Conservation (phyloP, 30 jellyfish, hydroid and myxozoan species). For the Rhopilema esculentum region DNA sequence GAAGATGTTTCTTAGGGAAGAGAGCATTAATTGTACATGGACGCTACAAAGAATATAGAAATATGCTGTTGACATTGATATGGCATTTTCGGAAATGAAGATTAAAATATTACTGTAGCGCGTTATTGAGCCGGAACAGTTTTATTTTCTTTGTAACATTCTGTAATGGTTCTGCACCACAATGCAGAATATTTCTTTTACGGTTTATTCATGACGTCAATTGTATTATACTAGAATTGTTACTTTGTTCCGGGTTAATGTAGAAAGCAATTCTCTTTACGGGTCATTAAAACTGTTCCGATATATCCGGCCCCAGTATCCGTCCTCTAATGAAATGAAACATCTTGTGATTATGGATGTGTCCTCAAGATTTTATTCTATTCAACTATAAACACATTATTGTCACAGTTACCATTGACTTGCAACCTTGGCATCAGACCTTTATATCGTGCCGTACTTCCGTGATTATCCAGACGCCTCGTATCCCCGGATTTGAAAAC, state of each 20-base stretch:
- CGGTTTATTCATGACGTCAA: neutral
- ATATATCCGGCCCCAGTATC: neutral
- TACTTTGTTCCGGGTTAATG: neutral
- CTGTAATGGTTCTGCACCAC: neutral
- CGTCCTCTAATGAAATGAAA: neutral
- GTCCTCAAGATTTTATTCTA: neutral
- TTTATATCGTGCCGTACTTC: no score
- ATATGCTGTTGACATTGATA: neutral
- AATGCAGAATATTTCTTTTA: neutral
- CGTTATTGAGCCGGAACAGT: neutral
- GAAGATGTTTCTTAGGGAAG: no score
- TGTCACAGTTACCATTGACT: no score
- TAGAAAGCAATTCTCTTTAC: neutral
- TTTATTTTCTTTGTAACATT: neutral
- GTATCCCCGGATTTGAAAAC: no score
- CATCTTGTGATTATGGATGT: neutral
- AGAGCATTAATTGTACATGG: no score
- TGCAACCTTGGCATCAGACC: no score
- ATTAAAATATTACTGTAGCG: neutral
- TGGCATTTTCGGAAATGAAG: neutral
- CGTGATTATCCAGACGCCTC: no score
- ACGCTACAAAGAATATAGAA: no score
- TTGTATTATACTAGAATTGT: neutral
- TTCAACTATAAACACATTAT: neutral
- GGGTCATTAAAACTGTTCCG: neutral